Evolutionary conservation across 2,797 vertebrate genomes (phyloP), one percentile per base, ranked within the genome.

Genomic region (Enteromius fasciolatus): DNA sequence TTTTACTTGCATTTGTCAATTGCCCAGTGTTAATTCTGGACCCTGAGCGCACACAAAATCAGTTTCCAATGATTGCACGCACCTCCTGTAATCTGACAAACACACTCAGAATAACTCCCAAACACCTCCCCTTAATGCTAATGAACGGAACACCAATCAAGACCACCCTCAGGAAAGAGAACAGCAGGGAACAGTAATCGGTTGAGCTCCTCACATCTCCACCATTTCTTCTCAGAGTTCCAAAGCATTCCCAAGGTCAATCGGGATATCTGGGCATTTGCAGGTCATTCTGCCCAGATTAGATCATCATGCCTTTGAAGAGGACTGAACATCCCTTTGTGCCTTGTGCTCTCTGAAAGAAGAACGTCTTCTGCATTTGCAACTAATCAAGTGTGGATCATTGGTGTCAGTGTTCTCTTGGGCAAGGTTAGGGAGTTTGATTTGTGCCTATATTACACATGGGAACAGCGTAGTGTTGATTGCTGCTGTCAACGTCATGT

Each of bases 61-160:
- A 64, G 41, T 5, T n/a, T 15, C 25, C 10, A 9, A 46, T 18
- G 39, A 80, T 25, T 80, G 54, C 28, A 73, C 3, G 2, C 1
- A 25, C 18, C 41, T 78, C 17, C 41, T 23, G 41, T 46, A 31
- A 39, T 69, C 50, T n/a, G 54, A 48, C 59, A 80, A 80, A 72
- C 39, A 59, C 11, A 57, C 25, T 69, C 11, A 2, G 20, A 50
- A 25, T 54, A 79, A 44, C 17, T 28, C 17, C 36, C 44, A 74
- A 10, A 31, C 33, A 18, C 33, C 48, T 75, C 33, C 33, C 80
- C 23, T 66, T 75, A 67, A 82, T 82, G 70, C 59, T 74, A 75
- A 82, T 82, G 15, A 81, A 74, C 4, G 20, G 4, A 48, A 48
- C 46, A 23, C 76, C 63, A 68, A 75, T 82, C 23, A 76, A 54